Base-by-base conservation (phyloP, 2,113 vertebrate species). In the Pavo muticus region DNA sequence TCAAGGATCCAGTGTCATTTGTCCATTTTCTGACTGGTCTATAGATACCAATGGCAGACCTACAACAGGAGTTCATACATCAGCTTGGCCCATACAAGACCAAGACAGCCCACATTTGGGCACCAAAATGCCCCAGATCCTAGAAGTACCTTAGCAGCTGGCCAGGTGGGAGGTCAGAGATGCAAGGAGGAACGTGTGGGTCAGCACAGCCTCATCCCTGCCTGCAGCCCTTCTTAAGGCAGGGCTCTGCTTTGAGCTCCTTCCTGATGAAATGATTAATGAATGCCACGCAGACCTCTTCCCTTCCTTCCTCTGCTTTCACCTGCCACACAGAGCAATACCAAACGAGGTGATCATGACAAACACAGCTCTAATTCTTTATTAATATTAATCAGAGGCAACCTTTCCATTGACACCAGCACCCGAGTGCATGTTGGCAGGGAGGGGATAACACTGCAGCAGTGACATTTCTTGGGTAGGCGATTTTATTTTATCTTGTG, bases 311-410 rank as follows among this genome's bases (percentile, higher is more conserved):
- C 76, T 86, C 37, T 69, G 70, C 92, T 83, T 60, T 69, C 84
- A 91, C 90, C 88, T 95, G 67, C 91, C 86, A 91, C 92, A 68
- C 76, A 86, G 95, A 97, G 90, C 91, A 93, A 88, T 88, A 96
- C 96, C 94, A 95, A 96, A 97, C 5, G 71, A 97, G 92, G 85
- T 83, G 95, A 94, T 97, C 92, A 75, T 93, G 94, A 96, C 97
- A 97, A 97, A 97, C 80, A 94, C 27, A 82, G 94, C 94, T 93
- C 97, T 97, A 97, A 97, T 98, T 97, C 96, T 98, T 96, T 97
- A 97, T 98, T 98, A 97, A 97, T 97, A 97, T 97, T 98, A 97
- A 97, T 97, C 97, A 97, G 80, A 96, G 94, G 93, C 93, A 98
- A 96, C 94, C 97, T 98, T 98, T 97, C 82, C 87, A 91, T 27